These are phyloP conservation scores for Eurytoma californica DNA, from an alignment of 2,888 invertebrate genomes.

Conservation along the genomic window DNA sequence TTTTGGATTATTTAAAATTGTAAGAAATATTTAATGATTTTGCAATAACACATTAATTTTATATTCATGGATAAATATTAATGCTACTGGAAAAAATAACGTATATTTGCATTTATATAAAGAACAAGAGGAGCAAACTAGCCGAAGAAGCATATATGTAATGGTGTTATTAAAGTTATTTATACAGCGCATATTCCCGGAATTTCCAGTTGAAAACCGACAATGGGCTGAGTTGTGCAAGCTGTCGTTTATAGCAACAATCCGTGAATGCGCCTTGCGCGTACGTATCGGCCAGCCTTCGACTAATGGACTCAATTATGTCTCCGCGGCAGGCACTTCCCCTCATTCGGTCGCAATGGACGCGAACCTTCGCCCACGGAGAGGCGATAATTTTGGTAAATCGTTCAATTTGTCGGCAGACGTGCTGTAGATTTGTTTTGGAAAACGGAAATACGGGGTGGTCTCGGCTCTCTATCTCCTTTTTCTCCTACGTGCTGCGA, in stretches of 20 bases:
- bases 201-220: not conserved
- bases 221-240: not conserved
- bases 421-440: constrained; percentile 51
- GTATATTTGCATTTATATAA: too few relatives aligned
- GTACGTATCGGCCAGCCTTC: constrained; percentile 33
- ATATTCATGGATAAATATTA: too few relatives aligned
- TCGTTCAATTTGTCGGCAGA: constrained; percentile 61
- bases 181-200: not conserved
- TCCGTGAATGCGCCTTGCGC: constrained; percentile 35
- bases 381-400: constrained; percentile 61
- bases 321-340: constrained; percentile 21
- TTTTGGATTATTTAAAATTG: too few relatives aligned
- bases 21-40: too few relatives aligned
- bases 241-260: not conserved
- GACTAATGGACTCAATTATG: constrained; percentile 62
- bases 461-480: not conserved
- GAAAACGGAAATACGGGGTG: constrained; percentile 24
- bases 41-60: too few relatives aligned
- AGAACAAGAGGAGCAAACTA: too few relatives aligned
- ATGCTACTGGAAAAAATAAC: too few relatives aligned
- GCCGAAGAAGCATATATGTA: too few relatives aligned
- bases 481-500: not conserved
- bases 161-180: too few relatives aligned
- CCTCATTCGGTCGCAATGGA: constrained; percentile 45
- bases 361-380: constrained; percentile 26